Percentiles rank a stretch among this genome's conserved stretches.
Evolutionary conservation across 2,113 vertebrate genomes (phyloP).

Genomic region (Speoplatyrhinus poulsoni): DNA sequence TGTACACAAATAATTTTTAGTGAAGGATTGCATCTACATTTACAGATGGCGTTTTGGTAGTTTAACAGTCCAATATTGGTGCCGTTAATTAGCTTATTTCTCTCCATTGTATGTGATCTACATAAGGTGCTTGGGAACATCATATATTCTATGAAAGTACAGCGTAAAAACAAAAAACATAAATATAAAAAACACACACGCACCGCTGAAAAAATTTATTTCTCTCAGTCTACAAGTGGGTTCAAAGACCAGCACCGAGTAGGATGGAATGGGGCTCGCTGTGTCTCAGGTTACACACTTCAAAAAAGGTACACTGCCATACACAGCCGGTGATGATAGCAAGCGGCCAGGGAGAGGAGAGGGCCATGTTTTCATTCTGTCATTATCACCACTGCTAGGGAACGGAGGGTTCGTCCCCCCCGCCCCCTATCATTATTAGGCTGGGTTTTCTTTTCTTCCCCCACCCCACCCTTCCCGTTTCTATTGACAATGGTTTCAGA

Average conservation of each 20-base stretch:
- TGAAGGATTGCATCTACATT: too few species aligned
- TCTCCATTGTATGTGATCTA: background rate
- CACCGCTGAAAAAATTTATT: slow-evolving; percentile 59
- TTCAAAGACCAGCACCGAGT: slow-evolving; percentile 80
- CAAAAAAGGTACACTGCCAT: slow-evolving; percentile 69
- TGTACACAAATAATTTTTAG: too few species aligned
- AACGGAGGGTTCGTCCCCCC: slow-evolving; percentile 36
- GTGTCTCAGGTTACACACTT: slow-evolving; percentile 81
- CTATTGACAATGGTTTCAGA: slow-evolving; percentile 65
- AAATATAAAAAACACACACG: background rate
- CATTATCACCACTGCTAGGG: slow-evolving; percentile 65
- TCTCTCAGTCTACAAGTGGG: slow-evolving; percentile 63
- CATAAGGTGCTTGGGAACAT: too few species aligned
- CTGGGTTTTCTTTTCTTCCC: slow-evolving; percentile 8
- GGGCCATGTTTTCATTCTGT: slow-evolving; percentile 65
- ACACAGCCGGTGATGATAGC: slow-evolving; percentile 71
- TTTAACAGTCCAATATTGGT: too few species aligned
- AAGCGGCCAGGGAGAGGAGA: slow-evolving; percentile 47
- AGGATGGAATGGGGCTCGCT: slow-evolving; percentile 60
- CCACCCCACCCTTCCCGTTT: background rate
- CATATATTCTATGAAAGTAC: background rate
- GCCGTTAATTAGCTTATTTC: background rate
- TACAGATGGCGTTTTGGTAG: too few species aligned
- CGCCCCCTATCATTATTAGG: slow-evolving; percentile 58
- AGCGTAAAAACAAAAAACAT: background rate